Percentiles rank a stretch among this genome's conserved stretches.
These are phyloP conservation scores for Rostratula benghalensis DNA, from an alignment of 2,113 vertebrate genomes.

Conservation along the genomic window DNA sequence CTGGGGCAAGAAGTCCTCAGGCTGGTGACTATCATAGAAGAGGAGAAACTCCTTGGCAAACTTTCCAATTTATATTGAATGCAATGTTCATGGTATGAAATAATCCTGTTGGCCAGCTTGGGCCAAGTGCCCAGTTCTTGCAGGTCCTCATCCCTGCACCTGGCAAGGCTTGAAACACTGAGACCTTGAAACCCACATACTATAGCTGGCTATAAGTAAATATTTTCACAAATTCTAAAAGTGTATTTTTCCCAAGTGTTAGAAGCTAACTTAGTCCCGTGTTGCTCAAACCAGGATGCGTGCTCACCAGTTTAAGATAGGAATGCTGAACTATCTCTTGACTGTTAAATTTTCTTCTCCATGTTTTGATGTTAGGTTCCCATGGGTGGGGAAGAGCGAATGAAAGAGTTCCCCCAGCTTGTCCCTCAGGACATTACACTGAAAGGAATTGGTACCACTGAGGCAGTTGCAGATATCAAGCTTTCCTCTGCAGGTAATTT, in stretches of 20 bases:
- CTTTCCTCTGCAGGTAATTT: conserved; percentile 90
- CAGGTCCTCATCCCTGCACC: not conserved
- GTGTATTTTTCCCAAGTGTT: not conserved
- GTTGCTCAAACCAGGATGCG: not conserved
- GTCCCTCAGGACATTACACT: conserved; percentile 82
- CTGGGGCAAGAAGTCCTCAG: not conserved
- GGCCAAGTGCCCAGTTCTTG: not conserved
- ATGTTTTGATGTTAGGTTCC: conserved; percentile 79
- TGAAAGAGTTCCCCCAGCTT: conserved; percentile 86
- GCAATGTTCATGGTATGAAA: not conserved
- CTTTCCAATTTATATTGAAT: not conserved
- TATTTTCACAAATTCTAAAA: not conserved
- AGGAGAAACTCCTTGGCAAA: not conserved
- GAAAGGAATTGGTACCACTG: conserved; percentile 74
- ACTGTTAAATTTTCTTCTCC: not conserved
- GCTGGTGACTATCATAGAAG: not conserved
- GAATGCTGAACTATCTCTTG: not conserved
- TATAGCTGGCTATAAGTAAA: not conserved
- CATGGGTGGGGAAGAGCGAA: conserved; percentile 86
- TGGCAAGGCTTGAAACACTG: not conserved
- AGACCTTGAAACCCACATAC: not conserved
- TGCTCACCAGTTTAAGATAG: not conserved
- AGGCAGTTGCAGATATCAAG: conserved; percentile 89
- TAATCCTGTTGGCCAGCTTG: not conserved
- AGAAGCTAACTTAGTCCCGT: not conserved